Conservation (phyloP, 1,140 invertebrate species). For the Drosophila kurseongensis region DNA sequence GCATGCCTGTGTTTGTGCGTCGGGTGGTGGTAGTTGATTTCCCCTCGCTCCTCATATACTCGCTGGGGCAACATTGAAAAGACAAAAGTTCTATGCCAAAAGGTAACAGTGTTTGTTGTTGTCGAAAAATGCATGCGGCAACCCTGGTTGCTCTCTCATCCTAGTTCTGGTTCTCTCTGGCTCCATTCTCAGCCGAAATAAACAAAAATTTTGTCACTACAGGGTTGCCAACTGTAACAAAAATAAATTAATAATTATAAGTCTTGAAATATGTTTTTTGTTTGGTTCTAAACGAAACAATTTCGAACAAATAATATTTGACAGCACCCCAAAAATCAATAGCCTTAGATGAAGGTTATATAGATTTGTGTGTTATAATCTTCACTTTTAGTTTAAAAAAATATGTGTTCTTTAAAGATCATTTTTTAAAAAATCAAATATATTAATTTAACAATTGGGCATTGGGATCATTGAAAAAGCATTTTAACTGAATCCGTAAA, state of each 20-base stretch:
- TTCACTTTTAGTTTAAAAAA: no score
- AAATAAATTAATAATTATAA: background rate
- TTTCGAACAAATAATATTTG: no score
- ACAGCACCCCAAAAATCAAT: no score
- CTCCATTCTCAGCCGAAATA: constrained; percentile 45
- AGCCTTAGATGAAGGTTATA: no score
- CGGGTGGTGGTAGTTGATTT: constrained; percentile 62
- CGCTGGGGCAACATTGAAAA: constrained; percentile 49
- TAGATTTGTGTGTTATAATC: no score
- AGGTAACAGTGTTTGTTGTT: constrained; percentile 42
- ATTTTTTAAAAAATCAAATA: no score
- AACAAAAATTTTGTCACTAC: constrained; percentile 48
- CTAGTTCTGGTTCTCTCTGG: constrained; percentile 16
- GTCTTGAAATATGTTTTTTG: no score
- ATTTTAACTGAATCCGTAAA: no score
- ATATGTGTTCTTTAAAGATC: no score
- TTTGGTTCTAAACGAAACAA: background rate
- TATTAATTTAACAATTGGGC: no score
- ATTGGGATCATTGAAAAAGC: no score
- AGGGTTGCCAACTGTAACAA: constrained; percentile 36
- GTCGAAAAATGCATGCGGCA: constrained; percentile 48
- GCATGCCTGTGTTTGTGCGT: constrained; percentile 47
- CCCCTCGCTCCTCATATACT: constrained; percentile 7
- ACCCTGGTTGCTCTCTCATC: constrained; percentile 22
- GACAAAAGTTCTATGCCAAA: constrained; percentile 70